These are phyloP conservation scores for Malthinus seriepunctatus DNA, from an alignment of 2,888 invertebrate genomes.

Conservation along the genomic window DNA sequence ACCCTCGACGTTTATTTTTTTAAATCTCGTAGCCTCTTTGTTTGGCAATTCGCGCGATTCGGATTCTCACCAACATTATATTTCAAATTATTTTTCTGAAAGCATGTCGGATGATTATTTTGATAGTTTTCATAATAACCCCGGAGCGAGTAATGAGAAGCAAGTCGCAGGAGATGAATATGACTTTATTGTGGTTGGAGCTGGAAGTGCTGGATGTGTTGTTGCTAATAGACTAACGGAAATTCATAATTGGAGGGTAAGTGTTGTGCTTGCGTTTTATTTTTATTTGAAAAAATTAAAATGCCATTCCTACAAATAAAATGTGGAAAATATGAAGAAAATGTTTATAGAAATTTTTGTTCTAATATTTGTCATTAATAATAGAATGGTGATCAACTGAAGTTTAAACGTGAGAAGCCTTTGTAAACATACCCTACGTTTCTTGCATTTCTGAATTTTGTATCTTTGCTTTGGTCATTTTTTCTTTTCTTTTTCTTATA, in stretches of 20 bases:
- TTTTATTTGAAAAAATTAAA: no score
- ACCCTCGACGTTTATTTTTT: constrained; percentile 61
- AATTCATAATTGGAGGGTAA: constrained; percentile 64
- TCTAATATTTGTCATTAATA: no score
- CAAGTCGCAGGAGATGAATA: constrained; percentile 1
- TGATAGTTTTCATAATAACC: background rate
- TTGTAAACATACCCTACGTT: no score
- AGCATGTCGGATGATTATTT: constrained; percentile 3
- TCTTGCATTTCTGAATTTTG: no score
- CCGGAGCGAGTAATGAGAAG: background rate
- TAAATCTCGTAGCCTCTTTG: constrained; percentile 61
- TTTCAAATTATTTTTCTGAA: constrained; percentile 43
- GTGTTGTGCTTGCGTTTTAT: constrained; percentile 31
- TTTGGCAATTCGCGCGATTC: constrained; percentile 61
- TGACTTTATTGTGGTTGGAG: constrained; percentile 68
- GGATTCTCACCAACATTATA: constrained; percentile 12
- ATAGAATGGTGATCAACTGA: no score
- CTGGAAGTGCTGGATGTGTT: constrained; percentile 71
- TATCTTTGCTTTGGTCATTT: no score
- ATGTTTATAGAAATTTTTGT: no score
- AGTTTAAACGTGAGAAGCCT: no score
- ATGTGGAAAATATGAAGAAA: no score
- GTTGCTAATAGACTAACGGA: constrained; percentile 67
- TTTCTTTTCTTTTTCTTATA: no score
- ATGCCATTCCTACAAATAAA: no score